phyloP scores from a whole-genome alignment of 2,797 vertebrate species.

The Tenualosa ilisha region DNA sequence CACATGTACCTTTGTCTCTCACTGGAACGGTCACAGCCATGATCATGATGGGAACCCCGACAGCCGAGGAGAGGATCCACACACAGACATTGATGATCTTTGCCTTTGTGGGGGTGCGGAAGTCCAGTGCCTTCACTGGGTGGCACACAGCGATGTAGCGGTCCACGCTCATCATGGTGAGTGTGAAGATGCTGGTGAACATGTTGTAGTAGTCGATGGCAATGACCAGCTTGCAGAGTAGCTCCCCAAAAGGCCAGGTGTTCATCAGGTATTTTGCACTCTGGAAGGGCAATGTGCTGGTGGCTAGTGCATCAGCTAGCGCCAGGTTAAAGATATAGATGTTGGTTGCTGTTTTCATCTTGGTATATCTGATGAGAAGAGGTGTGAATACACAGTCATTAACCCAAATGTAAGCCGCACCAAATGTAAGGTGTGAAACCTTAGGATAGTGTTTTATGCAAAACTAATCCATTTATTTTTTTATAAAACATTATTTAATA shows the following conservation, averaged over 20 bases:
- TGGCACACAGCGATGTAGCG: conserved; percentile 95
- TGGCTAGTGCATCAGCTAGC: conserved; percentile 88
- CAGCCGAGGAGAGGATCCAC: conserved; percentile 91
- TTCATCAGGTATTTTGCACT: conserved; percentile 94
- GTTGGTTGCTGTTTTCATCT: conserved; percentile 97
- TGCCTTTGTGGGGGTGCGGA: conserved; percentile 91
- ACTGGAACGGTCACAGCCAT: conserved; percentile 83
- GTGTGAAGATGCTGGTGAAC: conserved; percentile 98
- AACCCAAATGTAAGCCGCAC: too few species aligned
- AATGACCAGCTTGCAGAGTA: conserved; percentile 88
- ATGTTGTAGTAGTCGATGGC: conserved; percentile 99
- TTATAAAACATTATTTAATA: too few species aligned
- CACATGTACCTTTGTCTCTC: conserved; percentile 67
- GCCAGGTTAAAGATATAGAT: conserved; percentile 99
- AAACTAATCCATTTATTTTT: too few species aligned
- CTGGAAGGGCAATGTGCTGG: conserved; percentile 96
- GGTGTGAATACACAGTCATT: too few species aligned
- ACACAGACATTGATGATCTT: conserved; percentile 96
- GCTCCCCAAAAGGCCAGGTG: conserved; percentile 93
- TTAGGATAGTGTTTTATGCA: too few species aligned
- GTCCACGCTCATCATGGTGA: conserved; percentile 99
- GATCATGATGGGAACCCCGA: conserved; percentile 92
- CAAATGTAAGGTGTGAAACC: too few species aligned
- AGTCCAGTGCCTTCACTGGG: conserved; percentile 90
- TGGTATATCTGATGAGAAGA: conserved; percentile 85